Evolutionary conservation across 2,113 vertebrate species (phyloP), one percentile per base, ranked within the genome.

Genomic region (Dinomys branickii): DNA sequence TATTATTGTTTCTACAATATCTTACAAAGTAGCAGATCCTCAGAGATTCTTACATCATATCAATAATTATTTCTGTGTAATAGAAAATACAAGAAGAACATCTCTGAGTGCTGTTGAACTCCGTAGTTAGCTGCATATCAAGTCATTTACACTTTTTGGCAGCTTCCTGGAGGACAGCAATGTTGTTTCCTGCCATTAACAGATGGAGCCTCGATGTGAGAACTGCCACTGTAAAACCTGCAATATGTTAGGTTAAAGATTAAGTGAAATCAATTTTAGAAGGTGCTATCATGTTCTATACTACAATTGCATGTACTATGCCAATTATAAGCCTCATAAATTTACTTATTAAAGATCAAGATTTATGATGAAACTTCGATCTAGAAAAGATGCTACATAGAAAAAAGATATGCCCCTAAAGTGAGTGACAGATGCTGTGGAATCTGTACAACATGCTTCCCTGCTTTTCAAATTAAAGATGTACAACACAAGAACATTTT

Each of bases 111-210:
- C 20, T 89, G 2, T 75, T 86, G 85, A 98, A 97, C 78, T 20
- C 59, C 84, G 88, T 89, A 92, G 86, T 96, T 93, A 98, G 75
- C 61, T 73, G 71, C 38, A 44, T 87, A 88, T 96, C 95, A 92
- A 95, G 92, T 95, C n/a, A 82, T 98, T 98, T 95, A 87, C 96
- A 98, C 90, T 85, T 97, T 97, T 84, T 98, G 88, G 38, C 96
- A 97, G 41, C 61, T 96, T 97, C 88, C 24, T 92, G 4, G 16
- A 81, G 3, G 50, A 58, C 4, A 94, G n/a, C 26, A 61, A 67
- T 95, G 65, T 88, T 97, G 61, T 85, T 95, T 54, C 52, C 85
- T 97, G 80, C 67, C 78, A 93, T 95, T 98, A 98, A 92, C 97
- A 98, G 94, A 95, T 97, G 95, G 94, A 97, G 19, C 88, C 94